Conservation (phyloP, 2,797 vertebrate genomes). For the Phalloptychus januarius region DNA sequence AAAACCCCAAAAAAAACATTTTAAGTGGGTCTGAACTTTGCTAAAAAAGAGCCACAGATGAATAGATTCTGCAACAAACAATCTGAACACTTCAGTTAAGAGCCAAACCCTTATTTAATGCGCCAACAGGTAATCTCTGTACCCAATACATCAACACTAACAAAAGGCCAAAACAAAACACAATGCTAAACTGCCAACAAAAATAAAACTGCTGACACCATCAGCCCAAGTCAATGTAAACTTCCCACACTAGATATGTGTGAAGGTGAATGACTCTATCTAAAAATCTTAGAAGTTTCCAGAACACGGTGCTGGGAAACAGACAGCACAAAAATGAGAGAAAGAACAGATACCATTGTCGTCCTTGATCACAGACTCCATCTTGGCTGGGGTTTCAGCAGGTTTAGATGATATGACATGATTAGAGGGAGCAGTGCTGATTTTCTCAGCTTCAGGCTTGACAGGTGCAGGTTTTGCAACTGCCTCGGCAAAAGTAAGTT, state of each 20-base stretch:
- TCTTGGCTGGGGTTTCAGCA: constrained; percentile 76
- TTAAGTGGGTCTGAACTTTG: not conserved
- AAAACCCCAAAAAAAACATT: constrained; percentile 12
- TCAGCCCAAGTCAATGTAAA: not conserved
- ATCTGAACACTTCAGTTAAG: not conserved
- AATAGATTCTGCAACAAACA: not conserved
- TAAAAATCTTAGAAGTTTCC: constrained; percentile 19
- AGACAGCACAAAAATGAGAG: constrained; percentile 37
- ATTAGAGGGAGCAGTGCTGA: constrained; percentile 49
- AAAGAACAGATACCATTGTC: constrained; percentile 90
- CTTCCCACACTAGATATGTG: not conserved
- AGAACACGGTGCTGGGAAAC: constrained; percentile 35
- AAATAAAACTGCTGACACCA: not conserved
- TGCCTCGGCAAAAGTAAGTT: constrained; percentile 78
- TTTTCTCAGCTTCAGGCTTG: constrained; percentile 69
- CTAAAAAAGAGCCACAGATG: not conserved
- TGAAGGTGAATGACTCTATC: not conserved
- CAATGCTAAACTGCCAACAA: not conserved
- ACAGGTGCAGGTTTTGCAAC: constrained; percentile 67
- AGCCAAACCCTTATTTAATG: not conserved
- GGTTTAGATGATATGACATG: constrained; percentile 65
- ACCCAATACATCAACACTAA: not conserved
- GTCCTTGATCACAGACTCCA: constrained; percentile 91
- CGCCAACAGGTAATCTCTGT: not conserved
- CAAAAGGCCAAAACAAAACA: not conserved